Evolutionary conservation across 2,888 invertebrate species (phyloP), one percentile per base, ranked within the genome.

Genomic region (Yponomeuta sedellus): DNA sequence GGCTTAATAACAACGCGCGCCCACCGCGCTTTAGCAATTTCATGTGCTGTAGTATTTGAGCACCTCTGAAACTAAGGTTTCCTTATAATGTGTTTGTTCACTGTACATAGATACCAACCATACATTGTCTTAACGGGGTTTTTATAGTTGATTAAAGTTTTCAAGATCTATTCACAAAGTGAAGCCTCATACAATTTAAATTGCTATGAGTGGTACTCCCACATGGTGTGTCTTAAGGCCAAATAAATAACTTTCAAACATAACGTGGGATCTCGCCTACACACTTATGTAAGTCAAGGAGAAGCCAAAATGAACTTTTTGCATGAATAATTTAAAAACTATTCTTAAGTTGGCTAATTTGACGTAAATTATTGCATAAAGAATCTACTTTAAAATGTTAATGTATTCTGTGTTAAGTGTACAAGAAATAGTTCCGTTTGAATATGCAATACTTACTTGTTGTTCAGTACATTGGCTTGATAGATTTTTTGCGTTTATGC

Each of bases 271-370:
- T 39, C 74, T 67, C 69, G 67, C 67, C 69, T 68, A 68, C 67
- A 58, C 22, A 58, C 66, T 67, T 28, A 69, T 68, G 64, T 73
- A 66, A 69, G 66, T 68, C 71, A 73, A 73, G 68, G 69, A 63
- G 68, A 70, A 58, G 70, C 69, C 70, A 59, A 59, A 59, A 8
- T 44, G n/a, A 64, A 44, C 22, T 19, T 64, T 64, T 64, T 44
- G 22, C 11, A n/a, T 11, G 20, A 19, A 11, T 22, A 16, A 52
- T 25, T 59, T 59, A 12, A 59, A 59, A 59, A 12, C 22, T 59
- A 59, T 22, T 64, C 39, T 57, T 1, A 39, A 19, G 57, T 65
- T 56, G 39, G 63, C 66, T 40, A 59, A 20, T 58, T 63, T 63
- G 59, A 28, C 11, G 28, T 39, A 34, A 62, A 40, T 28, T 39